Conservation (phyloP, 2,113 vertebrate genomes). For the Rattus rattus region DNA sequence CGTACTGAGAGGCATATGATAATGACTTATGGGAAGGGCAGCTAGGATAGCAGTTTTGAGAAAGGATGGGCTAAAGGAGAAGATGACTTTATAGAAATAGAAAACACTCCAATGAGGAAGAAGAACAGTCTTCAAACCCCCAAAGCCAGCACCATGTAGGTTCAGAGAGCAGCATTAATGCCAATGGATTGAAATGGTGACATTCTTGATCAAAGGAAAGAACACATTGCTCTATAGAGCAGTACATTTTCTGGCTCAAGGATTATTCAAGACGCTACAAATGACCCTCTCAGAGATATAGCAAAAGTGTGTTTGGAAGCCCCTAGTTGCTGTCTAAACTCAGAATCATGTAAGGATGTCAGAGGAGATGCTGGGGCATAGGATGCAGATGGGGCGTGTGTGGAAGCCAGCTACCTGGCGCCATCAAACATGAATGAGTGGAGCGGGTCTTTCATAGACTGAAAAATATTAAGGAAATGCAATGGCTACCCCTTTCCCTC, state of each 20-base stretch:
- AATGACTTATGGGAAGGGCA: background rate
- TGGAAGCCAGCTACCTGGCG: background rate
- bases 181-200: background rate
- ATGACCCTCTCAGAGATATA: background rate
- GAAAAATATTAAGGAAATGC: background rate
- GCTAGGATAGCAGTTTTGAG: background rate
- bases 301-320: background rate
- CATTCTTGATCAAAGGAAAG: background rate
- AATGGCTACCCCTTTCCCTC: background rate
- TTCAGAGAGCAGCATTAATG: background rate
- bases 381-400: background rate
- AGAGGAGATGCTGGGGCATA: background rate
- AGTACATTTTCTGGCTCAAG: background rate
- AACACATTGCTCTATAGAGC: background rate
- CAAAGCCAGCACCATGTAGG: background rate
- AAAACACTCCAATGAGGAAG: background rate
- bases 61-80: background rate
- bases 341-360: background rate
- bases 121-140: background rate
- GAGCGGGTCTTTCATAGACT: background rate
- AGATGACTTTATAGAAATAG: background rate
- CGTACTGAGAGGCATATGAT: background rate
- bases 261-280: background rate
- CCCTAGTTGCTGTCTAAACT: background rate
- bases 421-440: background rate